phyloP scores from a whole-genome alignment of 2,888 invertebrate species.

The Leptopilina syphax region DNA sequence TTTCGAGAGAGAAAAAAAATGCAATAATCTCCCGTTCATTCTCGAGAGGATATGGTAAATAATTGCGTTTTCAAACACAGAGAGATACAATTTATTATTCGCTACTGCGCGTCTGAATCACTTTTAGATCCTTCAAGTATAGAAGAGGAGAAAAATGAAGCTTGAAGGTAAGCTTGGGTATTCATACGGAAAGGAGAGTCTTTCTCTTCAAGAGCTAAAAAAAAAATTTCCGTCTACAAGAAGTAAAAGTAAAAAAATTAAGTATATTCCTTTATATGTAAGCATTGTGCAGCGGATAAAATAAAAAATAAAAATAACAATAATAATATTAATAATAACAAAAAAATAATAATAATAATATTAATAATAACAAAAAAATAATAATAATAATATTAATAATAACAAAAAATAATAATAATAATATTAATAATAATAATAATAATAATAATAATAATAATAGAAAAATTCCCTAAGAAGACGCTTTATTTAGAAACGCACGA shows the following conservation, averaged over 20 bases:
- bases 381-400: no score
- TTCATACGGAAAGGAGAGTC: conserved; percentile 35
- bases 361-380: neutral
- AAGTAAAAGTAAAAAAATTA: conserved; percentile 15
- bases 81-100: conserved; percentile 31
- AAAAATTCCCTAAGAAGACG: no score
- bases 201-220: conserved; percentile 29
- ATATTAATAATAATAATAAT: conserved; percentile 3
- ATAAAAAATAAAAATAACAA: no score
- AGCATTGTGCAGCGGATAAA: neutral
- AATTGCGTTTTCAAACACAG: conserved; percentile 12
- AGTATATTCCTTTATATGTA: conserved; percentile 9
- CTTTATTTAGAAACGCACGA: no score
- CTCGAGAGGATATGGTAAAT: neutral
- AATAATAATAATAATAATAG: no score
- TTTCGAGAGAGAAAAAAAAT: neutral
- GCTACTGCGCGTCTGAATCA: conserved; percentile 14
- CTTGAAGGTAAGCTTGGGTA: conserved; percentile 24
- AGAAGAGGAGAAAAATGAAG: conserved; percentile 10
- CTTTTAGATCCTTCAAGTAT: conserved; percentile 35
- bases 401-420: neutral
- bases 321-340: neutral
- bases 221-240: conserved; percentile 14
- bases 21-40: neutral
- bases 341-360: neutral